Evolutionary conservation across 1,140 invertebrate genomes (phyloP), one percentile per base, ranked within the genome.

Genomic region (Orussus abietinus): DNA sequence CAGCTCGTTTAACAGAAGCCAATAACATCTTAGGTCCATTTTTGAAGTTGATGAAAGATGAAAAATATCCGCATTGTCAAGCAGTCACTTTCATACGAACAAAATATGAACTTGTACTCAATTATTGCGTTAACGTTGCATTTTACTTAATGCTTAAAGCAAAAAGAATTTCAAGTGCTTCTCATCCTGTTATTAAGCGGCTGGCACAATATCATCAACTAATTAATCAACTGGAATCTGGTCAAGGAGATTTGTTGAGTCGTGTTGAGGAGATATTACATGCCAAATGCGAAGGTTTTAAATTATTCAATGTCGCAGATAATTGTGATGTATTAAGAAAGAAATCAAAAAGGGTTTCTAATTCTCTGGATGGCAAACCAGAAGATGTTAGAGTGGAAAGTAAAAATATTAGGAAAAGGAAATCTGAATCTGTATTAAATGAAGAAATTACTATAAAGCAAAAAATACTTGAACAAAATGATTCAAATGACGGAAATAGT

Each of bases 131-230:
- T 12, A 94, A 95, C 65, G 83, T 95, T 13, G 79, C 80, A 17
- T 93, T 90, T 69, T 96, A 93, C 69, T 62, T 96, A 42, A 74
- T 90, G 47, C 54, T 96, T 1, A 94, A 92, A 75, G 75, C 81
- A 28, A 84, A 84, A 62, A 81, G 79, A 47, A 66, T 77, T 21
- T 74, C 77, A 36, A 74, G 90, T 11, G 78, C 83, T 52, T 81
- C 82, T 45, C 93, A 96, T 78, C 92, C 92, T 19, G 81, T 95
- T 19, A 81, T 91, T 12, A 88, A 90, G 66, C 75, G 85, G 45
- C 70, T 96, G 14, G 80, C 86, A 44, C 84, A 91, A 57, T 88
- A 88, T 53, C 79, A 85, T 46, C 77, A 89, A 64, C 73, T 92
- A 38, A 65, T 92, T 14, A 78, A 80, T 43, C 80, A 90, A 72